Evolutionary conservation across 2,797 vertebrate species (phyloP), one percentile per base, ranked within the genome.

Genomic region (Alauda arvensis): DNA sequence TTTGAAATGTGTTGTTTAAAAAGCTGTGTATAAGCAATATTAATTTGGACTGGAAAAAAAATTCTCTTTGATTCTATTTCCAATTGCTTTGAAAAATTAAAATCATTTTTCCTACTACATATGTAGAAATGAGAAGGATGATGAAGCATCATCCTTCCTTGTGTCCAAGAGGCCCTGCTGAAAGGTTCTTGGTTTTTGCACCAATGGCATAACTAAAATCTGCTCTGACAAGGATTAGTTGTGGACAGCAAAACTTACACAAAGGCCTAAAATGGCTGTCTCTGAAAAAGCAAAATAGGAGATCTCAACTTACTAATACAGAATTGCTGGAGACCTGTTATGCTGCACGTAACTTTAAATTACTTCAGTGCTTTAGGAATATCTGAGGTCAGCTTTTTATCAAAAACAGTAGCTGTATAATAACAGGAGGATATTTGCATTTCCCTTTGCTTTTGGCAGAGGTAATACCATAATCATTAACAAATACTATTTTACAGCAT

Each of bases 1-100:
- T 91, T 88, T 88, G 57, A 82, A 90, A 88, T 25, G 11, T 29
- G 25, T 25, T 85, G 53, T 65, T 87, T 74, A 46, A 80, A 86
- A 90, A 70, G 34, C n/a, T 56, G 9, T 24, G 14, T 68, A 67
- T 74, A 49, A 79, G 43, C 49, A 87, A 34, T 61, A 18, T 66
- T 79, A 34, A 60, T 84, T 90, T 49, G 18, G 17, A 61, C 53
- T 66, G 29, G 76, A 37, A 85, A 52, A 77, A 78, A 82, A 83
- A 67, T 23, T 45, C 9, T 77, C 8, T 37, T 43, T 61, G 61
- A 46, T 82, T 82, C 49, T 53, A 48, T 62, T 88, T 88, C 43
- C 66, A 61, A 62, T 45, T 61, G 46, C 53, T 91, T 62, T 42
- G 76, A 88, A 87, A 75, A 77, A 74, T 63, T 18, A 19, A 70